phyloP scores from a whole-genome alignment of 2,797 vertebrate species.

The Simalia tracyae region DNA sequence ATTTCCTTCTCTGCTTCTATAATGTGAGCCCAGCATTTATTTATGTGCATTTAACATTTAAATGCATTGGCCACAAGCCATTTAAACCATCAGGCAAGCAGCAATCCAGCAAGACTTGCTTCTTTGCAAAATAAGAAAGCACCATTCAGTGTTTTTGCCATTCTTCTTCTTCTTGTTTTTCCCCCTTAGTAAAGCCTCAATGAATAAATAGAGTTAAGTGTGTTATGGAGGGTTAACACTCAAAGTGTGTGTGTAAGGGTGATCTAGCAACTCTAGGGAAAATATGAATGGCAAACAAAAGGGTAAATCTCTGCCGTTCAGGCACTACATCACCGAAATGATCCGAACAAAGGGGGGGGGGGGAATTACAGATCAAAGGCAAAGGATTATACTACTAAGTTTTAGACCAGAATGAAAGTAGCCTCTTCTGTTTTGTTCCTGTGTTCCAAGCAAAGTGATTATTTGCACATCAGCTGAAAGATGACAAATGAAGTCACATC shows the following conservation, averaged over 20 bases:
- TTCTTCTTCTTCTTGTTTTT: not conserved
- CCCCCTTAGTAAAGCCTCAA: accelerated
- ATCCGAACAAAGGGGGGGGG: not conserved
- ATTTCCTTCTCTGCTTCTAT: conserved; percentile 3
- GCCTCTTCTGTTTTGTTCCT: not conserved
- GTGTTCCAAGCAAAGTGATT: not conserved
- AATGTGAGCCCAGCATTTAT: not conserved
- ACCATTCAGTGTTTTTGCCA: not conserved
- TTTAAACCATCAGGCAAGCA: not conserved
- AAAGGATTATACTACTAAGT: not conserved
- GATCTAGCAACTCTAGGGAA: not conserved
- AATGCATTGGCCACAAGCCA: not conserved
- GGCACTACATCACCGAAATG: not conserved
- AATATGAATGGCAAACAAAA: conserved; percentile 7
- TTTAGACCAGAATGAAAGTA: not conserved
- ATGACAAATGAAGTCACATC: not conserved
- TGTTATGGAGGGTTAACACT: not conserved
- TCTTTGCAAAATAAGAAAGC: not conserved
- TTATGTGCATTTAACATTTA: conserved; percentile 12
- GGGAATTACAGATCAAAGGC: not conserved
- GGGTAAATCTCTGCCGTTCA: not conserved
- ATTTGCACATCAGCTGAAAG: not conserved
- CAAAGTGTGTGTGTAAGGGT: not conserved
- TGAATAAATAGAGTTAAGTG: not conserved
- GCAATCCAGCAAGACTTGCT: accelerated